phyloP scores from a whole-genome alignment of 2,113 vertebrate species.

The Vanacampus margaritifer region DNA sequence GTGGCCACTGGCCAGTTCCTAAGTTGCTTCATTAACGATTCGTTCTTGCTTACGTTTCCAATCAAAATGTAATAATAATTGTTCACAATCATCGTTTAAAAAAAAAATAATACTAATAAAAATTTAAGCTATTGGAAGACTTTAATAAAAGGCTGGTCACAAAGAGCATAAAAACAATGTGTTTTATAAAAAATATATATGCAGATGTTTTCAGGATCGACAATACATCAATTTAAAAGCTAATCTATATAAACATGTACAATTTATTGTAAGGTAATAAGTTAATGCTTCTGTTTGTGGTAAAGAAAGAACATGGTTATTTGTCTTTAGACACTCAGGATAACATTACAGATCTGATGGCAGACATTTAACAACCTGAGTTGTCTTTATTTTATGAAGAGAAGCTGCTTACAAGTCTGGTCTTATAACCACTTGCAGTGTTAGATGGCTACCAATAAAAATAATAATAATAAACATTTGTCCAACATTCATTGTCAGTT shows the following conservation, averaged over 20 bases:
- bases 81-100: conserved; percentile 19
- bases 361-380: conserved; percentile 45
- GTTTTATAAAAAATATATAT: conserved; percentile 74
- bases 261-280: conserved; percentile 32
- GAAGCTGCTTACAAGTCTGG: conserved; percentile 13
- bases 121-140: conserved; percentile 41
- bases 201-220: conserved; percentile 64
- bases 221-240: conserved; percentile 62
- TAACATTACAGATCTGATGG: conserved; percentile 16
- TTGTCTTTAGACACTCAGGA: conserved; percentile 18
- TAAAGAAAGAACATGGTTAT: conserved; percentile 36
- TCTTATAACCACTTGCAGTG: conserved; percentile 18
- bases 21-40: too few relatives aligned
- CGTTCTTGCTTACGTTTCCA: too few relatives aligned
- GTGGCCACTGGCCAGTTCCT: too few relatives aligned
- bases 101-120: too few relatives aligned
- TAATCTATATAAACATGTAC: conserved; percentile 66
- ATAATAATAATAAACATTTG: not conserved
- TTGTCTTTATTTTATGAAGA: conserved; percentile 21
- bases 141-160: conserved; percentile 64
- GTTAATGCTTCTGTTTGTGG: conserved; percentile 17
- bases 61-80: not conserved
- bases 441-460: conserved; percentile 29
- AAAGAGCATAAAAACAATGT: conserved; percentile 63
- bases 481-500: not conserved